Conservation (phyloP, 2,888 invertebrate genomes). For the Nemotelus pantherinus region DNA sequence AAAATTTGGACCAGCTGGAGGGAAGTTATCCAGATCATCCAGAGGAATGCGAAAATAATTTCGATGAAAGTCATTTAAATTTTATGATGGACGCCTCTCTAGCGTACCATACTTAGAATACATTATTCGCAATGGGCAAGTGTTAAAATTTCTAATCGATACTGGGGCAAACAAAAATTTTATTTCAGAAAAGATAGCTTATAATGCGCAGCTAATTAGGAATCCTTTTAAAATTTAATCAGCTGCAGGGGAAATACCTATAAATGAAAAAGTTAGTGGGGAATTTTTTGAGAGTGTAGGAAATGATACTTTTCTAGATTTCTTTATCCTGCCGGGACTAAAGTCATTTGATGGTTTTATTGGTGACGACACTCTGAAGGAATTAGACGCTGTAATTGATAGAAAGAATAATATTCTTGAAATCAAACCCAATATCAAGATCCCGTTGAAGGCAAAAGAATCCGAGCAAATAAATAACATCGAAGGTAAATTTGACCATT, state of each 20-base stretch:
- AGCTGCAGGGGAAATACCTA: conserved; percentile 3
- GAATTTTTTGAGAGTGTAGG: not conserved
- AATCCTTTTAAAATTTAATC: not conserved
- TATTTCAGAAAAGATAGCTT: not conserved
- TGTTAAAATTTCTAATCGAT: not conserved
- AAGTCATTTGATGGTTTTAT: conserved; percentile 21
- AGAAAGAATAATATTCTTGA: conserved; percentile 8
- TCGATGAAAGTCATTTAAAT: not conserved
- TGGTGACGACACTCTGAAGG: conserved; percentile 11
- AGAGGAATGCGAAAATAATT: not conserved
- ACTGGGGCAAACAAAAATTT: conserved; percentile 6
- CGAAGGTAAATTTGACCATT: not conserved
- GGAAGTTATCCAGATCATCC: too few species aligned
- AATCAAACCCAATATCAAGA: conserved; percentile 22
- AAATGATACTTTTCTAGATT: not conserved
- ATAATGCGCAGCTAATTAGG: not conserved
- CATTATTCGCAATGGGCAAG: not conserved
- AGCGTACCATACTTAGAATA: too few species aligned
- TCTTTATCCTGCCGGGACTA: not conserved
- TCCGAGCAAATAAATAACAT: conserved; percentile 10
- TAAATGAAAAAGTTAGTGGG: not conserved
- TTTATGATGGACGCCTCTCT: conserved; percentile 33
- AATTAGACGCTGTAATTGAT: not conserved
- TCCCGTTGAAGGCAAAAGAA: conserved; percentile 18
- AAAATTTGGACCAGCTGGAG: too few species aligned